Evolutionary conservation across 2,113 vertebrate species (phyloP).

Genomic region (Ardeotis arabs): DNA sequence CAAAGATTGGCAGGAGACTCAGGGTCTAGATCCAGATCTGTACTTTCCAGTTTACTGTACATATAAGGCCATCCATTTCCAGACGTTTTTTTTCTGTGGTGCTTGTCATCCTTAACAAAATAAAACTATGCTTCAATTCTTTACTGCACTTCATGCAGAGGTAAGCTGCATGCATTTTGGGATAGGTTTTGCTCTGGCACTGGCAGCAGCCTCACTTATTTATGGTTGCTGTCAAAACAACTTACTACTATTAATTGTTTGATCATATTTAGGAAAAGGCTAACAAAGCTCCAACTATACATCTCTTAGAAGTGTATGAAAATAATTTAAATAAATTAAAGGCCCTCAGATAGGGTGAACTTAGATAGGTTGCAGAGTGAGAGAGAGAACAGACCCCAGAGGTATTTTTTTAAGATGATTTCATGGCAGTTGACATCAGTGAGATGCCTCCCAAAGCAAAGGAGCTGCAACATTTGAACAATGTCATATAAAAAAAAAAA

Average conservation of each 20-base stretch:
- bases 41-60: not conserved
- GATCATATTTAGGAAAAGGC: not conserved
- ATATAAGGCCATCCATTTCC: not conserved
- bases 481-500: not conserved
- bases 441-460: not conserved
- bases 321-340: not conserved
- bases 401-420: not conserved
- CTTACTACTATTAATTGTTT: not conserved
- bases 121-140: not conserved
- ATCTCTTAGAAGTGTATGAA: not conserved
- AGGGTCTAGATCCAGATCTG: not conserved
- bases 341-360: not conserved
- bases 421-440: not conserved
- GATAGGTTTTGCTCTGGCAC: not conserved
- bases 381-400: not conserved
- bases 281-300: not conserved
- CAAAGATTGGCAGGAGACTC: constrained; percentile 11
- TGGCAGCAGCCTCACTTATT: not conserved
- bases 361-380: not conserved
- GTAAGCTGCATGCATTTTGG: not conserved
- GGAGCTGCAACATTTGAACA: not conserved
- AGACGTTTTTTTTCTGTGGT: not conserved
- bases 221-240: constrained; percentile 1
- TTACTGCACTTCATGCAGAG: not conserved
- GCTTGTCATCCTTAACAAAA: not conserved